Evolutionary conservation across 2,888 invertebrate species (phyloP).

Genomic region (Cephus spinipes): DNA sequence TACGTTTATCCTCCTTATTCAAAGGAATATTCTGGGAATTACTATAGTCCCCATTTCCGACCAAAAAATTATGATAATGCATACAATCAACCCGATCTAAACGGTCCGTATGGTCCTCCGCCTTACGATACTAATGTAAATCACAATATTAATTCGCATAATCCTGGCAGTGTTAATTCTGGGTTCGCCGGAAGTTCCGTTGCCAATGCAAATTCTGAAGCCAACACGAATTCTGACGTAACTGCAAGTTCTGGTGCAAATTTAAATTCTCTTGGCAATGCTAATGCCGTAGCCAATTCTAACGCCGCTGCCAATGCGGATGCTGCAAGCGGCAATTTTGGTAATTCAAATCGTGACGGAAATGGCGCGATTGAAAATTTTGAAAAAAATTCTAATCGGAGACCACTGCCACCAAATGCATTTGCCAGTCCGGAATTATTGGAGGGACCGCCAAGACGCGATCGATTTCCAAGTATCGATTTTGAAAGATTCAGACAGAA

Average conservation of each 20-base stretch:
- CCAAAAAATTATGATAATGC: constrained; percentile 8
- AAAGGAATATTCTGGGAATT: constrained; percentile 1
- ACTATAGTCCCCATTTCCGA: constrained; percentile 14
- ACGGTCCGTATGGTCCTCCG: constrained; percentile 6
- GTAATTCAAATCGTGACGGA: neutral
- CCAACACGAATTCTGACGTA: neutral
- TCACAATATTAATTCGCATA: neutral
- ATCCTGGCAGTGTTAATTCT: neutral
- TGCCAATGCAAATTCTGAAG: constrained; percentile 10
- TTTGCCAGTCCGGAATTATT: constrained; percentile 13
- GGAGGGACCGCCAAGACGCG: neutral
- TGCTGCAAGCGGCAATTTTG: neutral
- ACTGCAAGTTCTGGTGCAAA: neutral
- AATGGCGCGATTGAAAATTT: neutral
- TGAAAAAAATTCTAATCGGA: neutral
- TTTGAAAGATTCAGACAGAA: constrained; percentile 12
- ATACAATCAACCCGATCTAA: constrained; percentile 11
- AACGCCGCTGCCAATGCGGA: neutral
- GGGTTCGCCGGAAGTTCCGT: neutral
- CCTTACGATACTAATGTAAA: neutral
- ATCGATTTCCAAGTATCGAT: constrained; percentile 17
- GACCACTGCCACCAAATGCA: constrained; percentile 10
- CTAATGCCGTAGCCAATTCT: neutral
- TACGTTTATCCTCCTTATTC: constrained; percentile 20
- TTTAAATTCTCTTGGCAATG: neutral